Conservation (phyloP, 2,888 invertebrate genomes). For the Nomada lathburiana region DNA sequence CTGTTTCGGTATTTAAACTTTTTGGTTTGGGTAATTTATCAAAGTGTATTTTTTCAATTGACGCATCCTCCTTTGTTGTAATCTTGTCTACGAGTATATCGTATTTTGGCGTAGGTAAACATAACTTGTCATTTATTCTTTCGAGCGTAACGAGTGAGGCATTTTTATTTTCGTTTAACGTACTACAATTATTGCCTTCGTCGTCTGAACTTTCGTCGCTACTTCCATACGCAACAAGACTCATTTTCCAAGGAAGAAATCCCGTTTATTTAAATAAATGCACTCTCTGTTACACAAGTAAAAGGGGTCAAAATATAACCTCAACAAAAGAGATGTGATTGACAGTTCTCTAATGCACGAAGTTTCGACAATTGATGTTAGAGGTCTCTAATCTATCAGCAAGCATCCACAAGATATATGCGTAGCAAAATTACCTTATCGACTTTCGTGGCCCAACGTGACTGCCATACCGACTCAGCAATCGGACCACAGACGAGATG, state of each 20-base stretch:
- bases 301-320: slow-evolving; percentile 21
- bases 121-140: slow-evolving; percentile 45
- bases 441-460: too few species aligned
- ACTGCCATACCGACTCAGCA: too few species aligned
- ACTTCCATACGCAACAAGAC: slow-evolving; percentile 81
- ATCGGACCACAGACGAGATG: too few species aligned
- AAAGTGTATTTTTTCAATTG: slow-evolving; percentile 70
- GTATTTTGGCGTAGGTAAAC: slow-evolving; percentile 78
- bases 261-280: slow-evolving; percentile 19
- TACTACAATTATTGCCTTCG: slow-evolving; percentile 63
- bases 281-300: background rate
- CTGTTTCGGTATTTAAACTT: slow-evolving; percentile 22
- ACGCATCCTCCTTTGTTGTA: background rate
- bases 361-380: background rate
- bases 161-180: background rate
- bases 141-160: background rate
- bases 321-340: slow-evolving; percentile 1
- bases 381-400: background rate
- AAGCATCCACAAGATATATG: background rate
- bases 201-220: slow-evolving; percentile 81
- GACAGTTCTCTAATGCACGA: background rate
- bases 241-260: slow-evolving; percentile 70
- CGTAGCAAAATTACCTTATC: too few species aligned
- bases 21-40: slow-evolving; percentile 85
- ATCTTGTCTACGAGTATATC: background rate